Evolutionary conservation across 1,140 invertebrate species (phyloP).

Genomic region (Papilio aristodemus): DNA sequence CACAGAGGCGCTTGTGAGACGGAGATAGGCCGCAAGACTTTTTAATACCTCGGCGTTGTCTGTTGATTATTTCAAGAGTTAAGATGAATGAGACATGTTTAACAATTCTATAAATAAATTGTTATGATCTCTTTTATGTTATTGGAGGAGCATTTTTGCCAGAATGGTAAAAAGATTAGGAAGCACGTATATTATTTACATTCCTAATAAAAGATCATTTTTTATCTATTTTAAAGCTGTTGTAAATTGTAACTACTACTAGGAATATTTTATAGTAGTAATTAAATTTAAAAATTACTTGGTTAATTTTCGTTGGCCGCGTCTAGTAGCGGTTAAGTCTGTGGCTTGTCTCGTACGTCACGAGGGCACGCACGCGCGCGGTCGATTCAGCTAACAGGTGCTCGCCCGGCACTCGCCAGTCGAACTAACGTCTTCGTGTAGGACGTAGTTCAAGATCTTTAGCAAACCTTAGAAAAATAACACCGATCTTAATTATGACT

Average conservation of each 20-base stretch:
- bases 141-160: too few relatives aligned
- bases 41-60: conserved; percentile 19
- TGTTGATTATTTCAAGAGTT: conserved; percentile 19
- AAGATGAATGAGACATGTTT: not conserved
- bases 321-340: conserved; percentile 51
- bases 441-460: conserved; percentile 42
- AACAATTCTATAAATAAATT: not conserved
- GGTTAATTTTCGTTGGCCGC: not conserved
- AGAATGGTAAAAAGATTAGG: too few relatives aligned
- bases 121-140: too few relatives aligned
- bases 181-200: too few relatives aligned
- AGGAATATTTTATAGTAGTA: too few relatives aligned
- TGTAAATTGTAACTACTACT: too few relatives aligned
- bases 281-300: not conserved
- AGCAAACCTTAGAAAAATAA: conserved; percentile 40
- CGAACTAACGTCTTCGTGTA: conserved; percentile 53
- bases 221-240: too few relatives aligned
- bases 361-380: conserved; percentile 73
- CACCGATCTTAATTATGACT: conserved; percentile 54
- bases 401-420: conserved; percentile 73
- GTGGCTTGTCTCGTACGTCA: conserved; percentile 68
- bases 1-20: conserved; percentile 10
- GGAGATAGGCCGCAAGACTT: conserved; percentile 23
- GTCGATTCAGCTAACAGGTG: conserved; percentile 79
- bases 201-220: too few relatives aligned